Evolutionary conservation across 2,888 invertebrate species (phyloP).

Genomic region (Fabriciana adippe): DNA sequence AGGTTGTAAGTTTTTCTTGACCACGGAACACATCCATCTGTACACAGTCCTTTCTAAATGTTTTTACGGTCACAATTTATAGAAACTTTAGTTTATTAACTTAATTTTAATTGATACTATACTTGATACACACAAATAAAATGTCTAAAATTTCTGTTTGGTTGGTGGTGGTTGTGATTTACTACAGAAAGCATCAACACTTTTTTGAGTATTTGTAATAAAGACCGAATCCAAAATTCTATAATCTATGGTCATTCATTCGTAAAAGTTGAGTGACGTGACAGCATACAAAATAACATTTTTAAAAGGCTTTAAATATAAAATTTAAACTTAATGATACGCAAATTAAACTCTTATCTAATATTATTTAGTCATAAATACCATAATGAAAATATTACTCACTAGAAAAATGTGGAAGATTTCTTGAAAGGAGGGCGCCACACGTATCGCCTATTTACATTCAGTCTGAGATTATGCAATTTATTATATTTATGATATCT

Average conservation of each 20-base stretch:
- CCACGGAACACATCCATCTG: slow-evolving; percentile 77
- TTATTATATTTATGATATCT: too few relatives aligned
- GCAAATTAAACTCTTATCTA: background rate
- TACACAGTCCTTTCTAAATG: slow-evolving; percentile 62
- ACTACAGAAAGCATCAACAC: slow-evolving; percentile 82
- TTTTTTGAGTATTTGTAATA: slow-evolving; percentile 79
- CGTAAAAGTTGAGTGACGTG: slow-evolving; percentile 48
- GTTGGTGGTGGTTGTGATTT: slow-evolving; percentile 75
- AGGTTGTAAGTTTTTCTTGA: slow-evolving; percentile 81
- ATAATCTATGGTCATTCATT: slow-evolving; percentile 68
- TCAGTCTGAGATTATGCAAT: too few relatives aligned
- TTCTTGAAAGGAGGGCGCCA: too few relatives aligned
- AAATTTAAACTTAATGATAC: background rate
- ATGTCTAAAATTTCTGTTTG: slow-evolving; percentile 77
- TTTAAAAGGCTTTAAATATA: background rate
- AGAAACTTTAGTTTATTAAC: slow-evolving; percentile 58
- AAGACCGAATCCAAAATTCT: slow-evolving; percentile 54
- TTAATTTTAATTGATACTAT: slow-evolving; percentile 71
- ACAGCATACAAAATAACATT: slow-evolving; percentile 24
- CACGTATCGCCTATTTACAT: too few relatives aligned
- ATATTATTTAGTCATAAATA: background rate
- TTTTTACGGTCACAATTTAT: slow-evolving; percentile 56
- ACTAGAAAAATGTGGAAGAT: too few relatives aligned
- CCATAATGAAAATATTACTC: too few relatives aligned
- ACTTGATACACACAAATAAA: slow-evolving; percentile 70